Evolutionary conservation across 2,888 invertebrate species (phyloP).

Genomic region (Parnassius apollo): DNA sequence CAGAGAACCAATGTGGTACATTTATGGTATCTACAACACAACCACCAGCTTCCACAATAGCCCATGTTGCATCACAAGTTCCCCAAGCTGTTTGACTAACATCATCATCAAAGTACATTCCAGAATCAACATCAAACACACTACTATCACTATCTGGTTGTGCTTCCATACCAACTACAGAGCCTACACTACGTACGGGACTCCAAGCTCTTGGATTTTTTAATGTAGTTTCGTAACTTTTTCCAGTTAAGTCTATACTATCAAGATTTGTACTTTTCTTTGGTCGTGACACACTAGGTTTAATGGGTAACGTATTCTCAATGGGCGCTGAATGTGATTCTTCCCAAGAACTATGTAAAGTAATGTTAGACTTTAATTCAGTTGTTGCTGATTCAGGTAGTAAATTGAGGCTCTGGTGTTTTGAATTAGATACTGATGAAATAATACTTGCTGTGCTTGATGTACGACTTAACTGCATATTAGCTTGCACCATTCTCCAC

Average conservation of each 20-base stretch:
- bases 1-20: constrained; percentile 89
- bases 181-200: constrained; percentile 92
- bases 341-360: constrained; percentile 83
- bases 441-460: constrained; percentile 89
- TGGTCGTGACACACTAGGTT: constrained; percentile 59
- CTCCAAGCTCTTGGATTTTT: constrained; percentile 93
- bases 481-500: constrained; percentile 90
- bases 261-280: constrained; percentile 62
- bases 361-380: constrained; percentile 75
- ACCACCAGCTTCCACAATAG: constrained; percentile 90
- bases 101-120: constrained; percentile 90
- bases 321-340: constrained; percentile 89
- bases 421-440: constrained; percentile 81
- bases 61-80: constrained; percentile 90
- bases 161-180: constrained; percentile 91
- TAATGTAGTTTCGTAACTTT: constrained; percentile 86
- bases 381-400: constrained; percentile 58
- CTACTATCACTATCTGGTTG: constrained; percentile 92
- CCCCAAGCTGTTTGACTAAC: constrained; percentile 88
- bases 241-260: constrained; percentile 81
- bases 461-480: constrained; percentile 90
- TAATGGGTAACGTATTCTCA: constrained; percentile 84
- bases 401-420: constrained; percentile 85
- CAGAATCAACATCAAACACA: constrained; percentile 90
- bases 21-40: constrained; percentile 87